Conservation (phyloP, 2,888 invertebrate species). For the Bhutanitis thaidina region DNA sequence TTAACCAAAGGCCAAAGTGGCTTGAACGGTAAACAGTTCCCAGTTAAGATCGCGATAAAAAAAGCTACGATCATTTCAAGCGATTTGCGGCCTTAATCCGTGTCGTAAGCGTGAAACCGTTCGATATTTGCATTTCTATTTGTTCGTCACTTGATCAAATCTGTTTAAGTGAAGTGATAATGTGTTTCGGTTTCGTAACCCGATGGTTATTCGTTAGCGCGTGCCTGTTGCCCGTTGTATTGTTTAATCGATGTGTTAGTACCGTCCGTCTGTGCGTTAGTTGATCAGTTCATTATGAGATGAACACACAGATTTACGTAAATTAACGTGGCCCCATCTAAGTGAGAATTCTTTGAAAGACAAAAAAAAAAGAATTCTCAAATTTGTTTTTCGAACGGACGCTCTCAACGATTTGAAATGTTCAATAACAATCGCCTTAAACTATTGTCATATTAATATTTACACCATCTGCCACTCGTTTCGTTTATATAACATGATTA, state of each 20-base stretch:
- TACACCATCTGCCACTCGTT: too few relatives aligned
- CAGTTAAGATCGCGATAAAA: neutral
- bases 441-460: too few relatives aligned
- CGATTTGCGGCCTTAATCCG: conserved; percentile 8
- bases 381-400: too few relatives aligned
- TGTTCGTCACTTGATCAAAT: conserved; percentile 11
- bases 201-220: neutral
- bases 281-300: conserved; percentile 7
- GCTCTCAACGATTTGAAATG: too few relatives aligned
- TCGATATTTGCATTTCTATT: conserved; percentile 22
- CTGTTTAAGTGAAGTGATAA: conserved; percentile 18
- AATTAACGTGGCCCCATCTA: neutral
- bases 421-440: too few relatives aligned
- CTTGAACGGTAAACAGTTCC: neutral
- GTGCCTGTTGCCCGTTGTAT: conserved; percentile 10
- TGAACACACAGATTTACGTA: neutral
- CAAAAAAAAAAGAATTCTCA: neutral
- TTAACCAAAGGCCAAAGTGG: conserved; percentile 3
- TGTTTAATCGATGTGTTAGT: conserved; percentile 14
- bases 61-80: neutral
- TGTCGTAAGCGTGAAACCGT: conserved; percentile 19
- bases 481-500: too few relatives aligned
- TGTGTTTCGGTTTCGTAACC: conserved; percentile 14
- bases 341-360: neutral
- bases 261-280: neutral